These are phyloP conservation scores for Thelaira solivaga DNA, from an alignment of 2,888 invertebrate genomes.

Conservation along the genomic window DNA sequence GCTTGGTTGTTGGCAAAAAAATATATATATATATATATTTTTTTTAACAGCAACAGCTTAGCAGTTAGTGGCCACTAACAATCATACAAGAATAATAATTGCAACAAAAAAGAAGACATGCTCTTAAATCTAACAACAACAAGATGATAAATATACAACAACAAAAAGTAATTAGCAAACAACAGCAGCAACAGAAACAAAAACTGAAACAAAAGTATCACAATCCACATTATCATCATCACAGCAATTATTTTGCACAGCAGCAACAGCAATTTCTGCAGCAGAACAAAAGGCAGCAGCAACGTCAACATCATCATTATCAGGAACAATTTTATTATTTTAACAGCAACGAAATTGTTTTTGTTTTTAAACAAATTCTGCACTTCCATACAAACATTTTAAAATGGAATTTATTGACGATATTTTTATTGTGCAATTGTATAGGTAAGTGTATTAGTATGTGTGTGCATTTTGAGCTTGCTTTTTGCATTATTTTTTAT, in stretches of 20 bases:
- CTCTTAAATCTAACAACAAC: conserved; percentile 50
- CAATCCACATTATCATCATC: conserved; percentile 36
- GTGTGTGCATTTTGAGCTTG: conserved; percentile 15
- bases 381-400: conserved; percentile 56
- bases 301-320: conserved; percentile 38
- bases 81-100: conserved; percentile 23
- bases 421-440: conserved; percentile 73
- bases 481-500: neutral
- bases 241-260: conserved; percentile 41
- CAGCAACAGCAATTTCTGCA: conserved; percentile 30
- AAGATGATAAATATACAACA: conserved; percentile 62
- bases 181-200: conserved; percentile 46
- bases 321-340: conserved; percentile 42
- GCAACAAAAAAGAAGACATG: conserved; percentile 56
- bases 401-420: conserved; percentile 71
- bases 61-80: neutral
- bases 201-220: conserved; percentile 52
- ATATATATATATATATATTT: no score
- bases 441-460: conserved; percentile 71
- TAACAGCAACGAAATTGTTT: conserved; percentile 56
- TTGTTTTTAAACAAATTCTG: conserved; percentile 62
- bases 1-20: neutral
- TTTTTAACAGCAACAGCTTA: neutral
- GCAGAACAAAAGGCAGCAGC: conserved; percentile 16
- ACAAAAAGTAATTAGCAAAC: conserved; percentile 45